A percentile compares a stretch with the other conserved stretches of the same genome.
Evolutionary conservation across 53 echinoderm and acorn worm genomes (phyloP).

Genomic region (Holothuria scabra): DNA sequence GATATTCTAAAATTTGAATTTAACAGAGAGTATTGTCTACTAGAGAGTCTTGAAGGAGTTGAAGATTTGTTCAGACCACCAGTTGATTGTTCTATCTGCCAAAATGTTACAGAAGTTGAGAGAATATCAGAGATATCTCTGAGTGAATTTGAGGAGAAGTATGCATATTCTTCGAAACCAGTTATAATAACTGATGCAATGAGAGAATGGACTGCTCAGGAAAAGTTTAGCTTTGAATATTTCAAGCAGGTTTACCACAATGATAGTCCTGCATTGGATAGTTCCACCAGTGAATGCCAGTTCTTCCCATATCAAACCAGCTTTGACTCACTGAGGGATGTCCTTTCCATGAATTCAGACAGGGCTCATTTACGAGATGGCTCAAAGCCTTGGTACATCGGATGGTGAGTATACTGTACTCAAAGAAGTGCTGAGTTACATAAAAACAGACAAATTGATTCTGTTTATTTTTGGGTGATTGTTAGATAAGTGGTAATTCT

Average conservation of each 20-base stretch:
- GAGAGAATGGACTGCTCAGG: constrained; percentile 77
- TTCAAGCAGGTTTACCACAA: constrained; percentile 75
- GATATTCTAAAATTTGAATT: constrained; percentile 48
- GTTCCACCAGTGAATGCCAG: constrained; percentile 70
- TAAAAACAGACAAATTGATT: too few species aligned
- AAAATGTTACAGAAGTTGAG: constrained; percentile 59
- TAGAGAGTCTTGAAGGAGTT: constrained; percentile 62
- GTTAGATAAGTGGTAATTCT: too few species aligned
- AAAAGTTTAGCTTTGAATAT: constrained; percentile 82
- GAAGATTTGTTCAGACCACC: constrained; percentile 85
- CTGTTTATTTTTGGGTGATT: too few species aligned
- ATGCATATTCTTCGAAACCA: constrained; percentile 76
- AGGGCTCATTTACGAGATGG: constrained; percentile 74
- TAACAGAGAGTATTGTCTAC: constrained; percentile 61
- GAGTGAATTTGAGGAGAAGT: constrained; percentile 71
- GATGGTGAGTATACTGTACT: constrained; percentile 72
- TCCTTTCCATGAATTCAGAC: constrained; percentile 83
- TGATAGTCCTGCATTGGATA: constrained; percentile 71
- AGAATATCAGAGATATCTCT: constrained; percentile 55
- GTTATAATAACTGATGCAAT: constrained; percentile 86
- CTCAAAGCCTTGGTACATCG: constrained; percentile 94
- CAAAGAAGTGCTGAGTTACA: too few species aligned
- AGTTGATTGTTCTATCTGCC: constrained; percentile 74
- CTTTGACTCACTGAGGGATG: constrained; percentile 78
- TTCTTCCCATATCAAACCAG: constrained; percentile 90